A percentile compares a stretch with the other conserved stretches of the same genome.
These are phyloP conservation scores for Acinonyx jubatus DNA, from an alignment of 2,113 vertebrate genomes.

Conservation along the genomic window DNA sequence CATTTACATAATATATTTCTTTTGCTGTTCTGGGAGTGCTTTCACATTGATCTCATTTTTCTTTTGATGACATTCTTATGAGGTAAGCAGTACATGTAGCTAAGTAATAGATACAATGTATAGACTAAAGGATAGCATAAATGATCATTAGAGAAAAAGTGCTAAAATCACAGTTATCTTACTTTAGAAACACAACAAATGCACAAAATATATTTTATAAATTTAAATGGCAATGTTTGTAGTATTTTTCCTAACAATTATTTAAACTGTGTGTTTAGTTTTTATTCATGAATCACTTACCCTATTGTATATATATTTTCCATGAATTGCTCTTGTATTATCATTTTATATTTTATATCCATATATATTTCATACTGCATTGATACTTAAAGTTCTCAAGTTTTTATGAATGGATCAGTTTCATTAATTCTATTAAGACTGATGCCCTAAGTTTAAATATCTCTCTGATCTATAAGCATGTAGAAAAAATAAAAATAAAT, in stretches of 20 bases:
- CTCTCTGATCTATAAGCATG: not conserved
- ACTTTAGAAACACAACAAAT: not conserved
- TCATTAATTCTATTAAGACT: not conserved
- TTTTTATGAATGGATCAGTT: not conserved
- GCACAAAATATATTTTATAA: not conserved
- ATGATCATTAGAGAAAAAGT: not conserved
- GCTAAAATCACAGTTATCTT: not conserved
- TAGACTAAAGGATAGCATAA: not conserved
- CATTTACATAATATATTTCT: constrained; percentile 55
- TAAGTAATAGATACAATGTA: not conserved
- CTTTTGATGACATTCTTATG: constrained; percentile 18
- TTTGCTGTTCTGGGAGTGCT: not conserved
- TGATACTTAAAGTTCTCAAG: not conserved
- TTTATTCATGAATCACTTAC: not conserved
- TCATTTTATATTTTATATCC: not conserved
- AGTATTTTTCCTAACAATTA: not conserved
- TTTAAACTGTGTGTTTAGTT: not conserved
- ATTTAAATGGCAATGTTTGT: not conserved
- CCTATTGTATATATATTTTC: not conserved
- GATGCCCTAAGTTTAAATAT: not conserved
- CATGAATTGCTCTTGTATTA: not conserved
- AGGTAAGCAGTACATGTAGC: constrained; percentile 8
- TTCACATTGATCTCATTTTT: constrained; percentile 52
- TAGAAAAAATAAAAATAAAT: not conserved
- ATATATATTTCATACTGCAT: not conserved